Base-by-base conservation (phyloP, 2,888 invertebrate genomes). In the Tetanocera ferruginea region DNA sequence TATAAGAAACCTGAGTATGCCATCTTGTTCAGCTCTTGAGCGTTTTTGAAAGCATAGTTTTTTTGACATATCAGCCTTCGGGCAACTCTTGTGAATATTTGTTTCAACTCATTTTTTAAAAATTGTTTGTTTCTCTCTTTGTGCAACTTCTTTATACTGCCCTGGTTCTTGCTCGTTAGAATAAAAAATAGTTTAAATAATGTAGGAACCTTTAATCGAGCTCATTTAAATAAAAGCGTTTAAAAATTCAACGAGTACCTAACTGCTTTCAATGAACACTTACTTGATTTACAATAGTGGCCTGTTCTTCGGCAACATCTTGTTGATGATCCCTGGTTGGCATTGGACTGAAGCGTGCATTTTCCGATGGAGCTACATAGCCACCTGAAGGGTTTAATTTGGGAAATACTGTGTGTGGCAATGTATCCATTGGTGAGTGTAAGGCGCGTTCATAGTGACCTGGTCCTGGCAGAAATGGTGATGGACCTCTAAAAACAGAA, bases 371-470 rank as follows among this genome's bases (percentile, higher is more conserved):
- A 49, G 88, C 83, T 66, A 88, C 87, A 85, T 90, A 90, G n/a
- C 90, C 89, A 55, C 90, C 90, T 34, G 89, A 88, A 14, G 86
- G 84, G 81, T 90, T 89, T 69, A 89, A 80, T 82, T 89, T 88
- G 34, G 92, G 91, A 85, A 90, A 91, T 82, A 92, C 92, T 37
- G 92, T 91, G 83, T 92, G 90, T 52, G 92, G 92, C 82, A 91
- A 87, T 71, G 88, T 86, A 76, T 89, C 85, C 78, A 90, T 81
- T 3, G 90, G 90, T 78, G 88, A 81, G 79, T 88, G 85, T 77
- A 89, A 77, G 6, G 90, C 89, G 51, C 87, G 86, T 75, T 88
- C 87, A 83, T 89, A 89, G 60, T 89, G 88, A 28, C 91, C 91
- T 1, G 91, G 91, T 82, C 91, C 91, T 74, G 91, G 91, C 67